phyloP scores from a whole-genome alignment of 2,888 invertebrate genomes.

The Rambutsinella grinnellia region DNA sequence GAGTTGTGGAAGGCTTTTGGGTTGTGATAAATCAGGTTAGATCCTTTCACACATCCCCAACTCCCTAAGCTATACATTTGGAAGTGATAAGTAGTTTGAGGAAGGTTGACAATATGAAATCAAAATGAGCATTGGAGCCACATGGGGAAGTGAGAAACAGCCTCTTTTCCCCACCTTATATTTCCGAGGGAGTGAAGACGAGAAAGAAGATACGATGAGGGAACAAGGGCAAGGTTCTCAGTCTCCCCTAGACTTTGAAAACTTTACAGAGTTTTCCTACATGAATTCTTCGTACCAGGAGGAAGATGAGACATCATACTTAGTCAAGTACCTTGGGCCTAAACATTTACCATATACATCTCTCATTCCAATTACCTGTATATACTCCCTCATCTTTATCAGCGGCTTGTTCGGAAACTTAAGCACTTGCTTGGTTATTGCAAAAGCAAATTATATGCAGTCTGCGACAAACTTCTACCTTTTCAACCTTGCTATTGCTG shows the following conservation, averaged over 20 bases:
- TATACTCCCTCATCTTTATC: constrained; percentile 68
- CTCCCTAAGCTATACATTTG: no score
- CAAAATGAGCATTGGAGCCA: constrained; percentile 3
- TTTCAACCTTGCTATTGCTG: constrained; percentile 68
- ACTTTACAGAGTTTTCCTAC: no score
- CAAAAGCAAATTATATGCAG: constrained; percentile 68
- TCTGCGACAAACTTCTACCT: constrained; percentile 69
- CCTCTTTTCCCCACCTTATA: constrained; percentile 11
- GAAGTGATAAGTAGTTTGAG: neutral
- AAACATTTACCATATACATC: constrained; percentile 66
- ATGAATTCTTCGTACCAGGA: no score
- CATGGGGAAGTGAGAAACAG: constrained; percentile 20
- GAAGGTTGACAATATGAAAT: neutral
- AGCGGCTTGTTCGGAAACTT: constrained; percentile 68
- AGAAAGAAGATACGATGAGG: constrained; percentile 26
- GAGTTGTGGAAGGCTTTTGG: no score
- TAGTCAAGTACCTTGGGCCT: constrained; percentile 67
- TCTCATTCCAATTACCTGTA: constrained; percentile 67
- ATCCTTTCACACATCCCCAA: no score
- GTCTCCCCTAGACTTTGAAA: no score
- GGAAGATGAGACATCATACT: constrained; percentile 31
- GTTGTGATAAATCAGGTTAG: no score
- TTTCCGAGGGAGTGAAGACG: constrained; percentile 14
- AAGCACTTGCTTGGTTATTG: constrained; percentile 68
- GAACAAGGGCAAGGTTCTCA: neutral